Evolutionary conservation across 2,113 vertebrate species (phyloP).

Genomic region (Carassius carassius): DNA sequence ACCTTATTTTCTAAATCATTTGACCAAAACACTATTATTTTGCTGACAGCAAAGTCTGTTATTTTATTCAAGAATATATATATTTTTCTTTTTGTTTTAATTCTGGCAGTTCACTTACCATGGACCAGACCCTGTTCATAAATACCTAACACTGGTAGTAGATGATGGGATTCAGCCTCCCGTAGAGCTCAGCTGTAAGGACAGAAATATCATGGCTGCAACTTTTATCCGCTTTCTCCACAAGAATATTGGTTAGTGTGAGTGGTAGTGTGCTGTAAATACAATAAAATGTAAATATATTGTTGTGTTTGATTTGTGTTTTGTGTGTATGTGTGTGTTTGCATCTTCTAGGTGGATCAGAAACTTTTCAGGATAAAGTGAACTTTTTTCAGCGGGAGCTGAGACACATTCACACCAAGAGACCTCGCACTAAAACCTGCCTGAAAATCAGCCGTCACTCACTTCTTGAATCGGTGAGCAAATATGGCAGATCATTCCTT

Average conservation of each 20-base stretch:
- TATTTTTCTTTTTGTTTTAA: not conserved
- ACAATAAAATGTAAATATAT: not conserved
- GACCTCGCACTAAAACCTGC: conserved; percentile 91
- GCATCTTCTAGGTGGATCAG: conserved; percentile 85
- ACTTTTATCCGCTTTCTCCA: conserved; percentile 98
- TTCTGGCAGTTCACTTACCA: conserved; percentile 90
- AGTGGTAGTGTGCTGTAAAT: not conserved
- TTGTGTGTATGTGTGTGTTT: not conserved
- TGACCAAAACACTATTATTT: not conserved
- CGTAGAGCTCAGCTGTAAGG: conserved; percentile 97
- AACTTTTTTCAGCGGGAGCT: conserved; percentile 97
- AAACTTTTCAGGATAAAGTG: conserved; percentile 98
- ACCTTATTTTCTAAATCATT: not conserved
- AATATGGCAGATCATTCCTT: not conserved
- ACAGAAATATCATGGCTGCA: conserved; percentile 97
- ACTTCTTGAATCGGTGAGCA: conserved; percentile 88
- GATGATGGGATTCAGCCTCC: conserved; percentile 98
- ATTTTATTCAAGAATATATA: not conserved
- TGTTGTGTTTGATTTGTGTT: not conserved
- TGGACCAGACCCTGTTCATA: conserved; percentile 93
- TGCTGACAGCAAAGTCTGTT: not conserved
- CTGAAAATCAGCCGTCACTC: conserved; percentile 89
- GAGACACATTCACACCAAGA: conserved; percentile 91
- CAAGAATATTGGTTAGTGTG: conserved; percentile 92
- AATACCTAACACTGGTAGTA: conserved; percentile 91